A percentile compares a stretch with the other conserved stretches of the same genome.
These are phyloP conservation scores for Porites rus DNA, from an alignment of 92 coral and sea anemone species.

Conservation along the genomic window DNA sequence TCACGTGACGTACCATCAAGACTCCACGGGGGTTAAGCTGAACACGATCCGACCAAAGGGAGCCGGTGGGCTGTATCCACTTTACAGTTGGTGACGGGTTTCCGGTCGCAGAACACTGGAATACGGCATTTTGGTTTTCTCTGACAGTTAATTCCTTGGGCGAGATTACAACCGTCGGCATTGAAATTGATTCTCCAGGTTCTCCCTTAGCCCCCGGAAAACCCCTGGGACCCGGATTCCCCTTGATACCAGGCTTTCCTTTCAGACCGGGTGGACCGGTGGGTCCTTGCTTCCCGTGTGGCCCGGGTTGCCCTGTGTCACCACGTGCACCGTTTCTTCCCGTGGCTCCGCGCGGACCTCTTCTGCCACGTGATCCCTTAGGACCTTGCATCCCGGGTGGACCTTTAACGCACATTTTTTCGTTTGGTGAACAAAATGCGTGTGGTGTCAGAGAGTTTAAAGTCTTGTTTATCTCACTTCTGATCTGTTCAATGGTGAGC, in stretches of 20 bases:
- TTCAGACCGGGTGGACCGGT: constrained; percentile 19
- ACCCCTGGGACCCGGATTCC: constrained; percentile 33
- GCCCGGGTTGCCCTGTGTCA: constrained; percentile 18
- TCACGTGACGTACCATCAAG: constrained; percentile 13
- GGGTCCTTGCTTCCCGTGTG: constrained; percentile 25
- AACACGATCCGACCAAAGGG: not conserved
- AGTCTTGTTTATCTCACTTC: constrained; percentile 44
- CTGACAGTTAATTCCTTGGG: constrained; percentile 12
- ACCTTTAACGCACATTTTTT: not conserved
- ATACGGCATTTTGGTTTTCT: constrained; percentile 31
- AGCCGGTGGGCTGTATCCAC: not conserved
- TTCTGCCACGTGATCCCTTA: constrained; percentile 21
- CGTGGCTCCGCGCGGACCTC: not conserved
- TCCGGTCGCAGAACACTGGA: constrained; percentile 50
- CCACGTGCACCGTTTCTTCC: not conserved
- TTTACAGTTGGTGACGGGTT: constrained; percentile 25
- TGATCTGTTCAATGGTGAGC: constrained; percentile 12
- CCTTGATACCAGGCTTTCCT: not conserved
- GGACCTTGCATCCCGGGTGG: constrained; percentile 37
- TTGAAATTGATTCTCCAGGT: constrained; percentile 36
- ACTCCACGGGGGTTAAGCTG: not conserved
- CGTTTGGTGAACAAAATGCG: constrained; percentile 24
- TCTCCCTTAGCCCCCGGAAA: constrained; percentile 31
- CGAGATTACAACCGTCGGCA: constrained; percentile 20
- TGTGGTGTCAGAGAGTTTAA: constrained; percentile 8